Percentiles rank a stretch among this genome's conserved stretches.
phyloP scores from a whole-genome alignment of 2,797 vertebrate species.

The Malurus splendens region DNA sequence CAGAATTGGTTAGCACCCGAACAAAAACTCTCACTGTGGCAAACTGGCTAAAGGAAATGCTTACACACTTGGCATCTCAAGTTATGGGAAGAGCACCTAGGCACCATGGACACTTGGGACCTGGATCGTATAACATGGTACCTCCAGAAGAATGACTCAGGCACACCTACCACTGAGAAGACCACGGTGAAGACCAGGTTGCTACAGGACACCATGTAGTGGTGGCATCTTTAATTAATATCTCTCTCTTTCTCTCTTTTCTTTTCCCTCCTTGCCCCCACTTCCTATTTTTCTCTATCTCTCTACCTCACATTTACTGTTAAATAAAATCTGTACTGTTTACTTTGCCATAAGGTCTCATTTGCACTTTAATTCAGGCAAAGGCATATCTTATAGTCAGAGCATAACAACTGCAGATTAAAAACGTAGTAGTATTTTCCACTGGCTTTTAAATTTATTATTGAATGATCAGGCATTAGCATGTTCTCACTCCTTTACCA shows the following conservation, averaged over 20 bases:
- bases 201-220: accelerated
- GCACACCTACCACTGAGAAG: neutral
- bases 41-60: neutral
- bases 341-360: neutral
- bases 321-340: neutral
- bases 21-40: neutral
- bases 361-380: neutral
- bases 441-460: neutral
- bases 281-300: neutral
- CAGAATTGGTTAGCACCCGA: accelerated
- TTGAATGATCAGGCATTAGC: neutral
- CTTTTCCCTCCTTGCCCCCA: neutral
- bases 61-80: neutral
- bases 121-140: neutral
- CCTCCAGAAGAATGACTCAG: neutral
- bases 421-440: neutral
- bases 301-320: neutral
- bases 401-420: neutral
- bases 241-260: neutral
- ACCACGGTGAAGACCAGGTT: neutral
- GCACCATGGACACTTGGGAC: accelerated
- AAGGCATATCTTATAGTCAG: neutral
- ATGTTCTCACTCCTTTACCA: neutral
- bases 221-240: neutral
- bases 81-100: neutral